Evolutionary conservation across 1,140 invertebrate species (phyloP).

Genomic region (Glossosoma conforme): DNA sequence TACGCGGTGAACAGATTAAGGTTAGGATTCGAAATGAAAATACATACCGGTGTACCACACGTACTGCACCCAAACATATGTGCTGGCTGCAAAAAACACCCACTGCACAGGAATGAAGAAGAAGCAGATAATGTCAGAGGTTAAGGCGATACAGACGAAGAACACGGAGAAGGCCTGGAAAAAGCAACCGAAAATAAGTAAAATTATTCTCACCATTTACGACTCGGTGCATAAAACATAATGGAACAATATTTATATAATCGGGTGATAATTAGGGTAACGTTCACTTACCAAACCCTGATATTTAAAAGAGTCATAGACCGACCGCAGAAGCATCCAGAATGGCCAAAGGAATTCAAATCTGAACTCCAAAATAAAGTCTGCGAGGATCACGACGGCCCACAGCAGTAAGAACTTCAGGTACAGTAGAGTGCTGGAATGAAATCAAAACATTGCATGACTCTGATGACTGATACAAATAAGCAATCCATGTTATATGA

Average conservation of each 20-base stretch:
- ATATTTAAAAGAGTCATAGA: conserved; percentile 98
- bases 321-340: conserved; percentile 92
- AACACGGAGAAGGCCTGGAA: conserved; percentile 96
- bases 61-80: conserved; percentile 98
- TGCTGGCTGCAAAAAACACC: conserved; percentile 96
- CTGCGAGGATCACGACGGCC: conserved; percentile 91
- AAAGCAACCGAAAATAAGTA: conserved; percentile 33
- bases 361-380: conserved; percentile 97
- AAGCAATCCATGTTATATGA: too few relatives aligned
- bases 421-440: conserved; percentile 88
- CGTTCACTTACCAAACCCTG: conserved; percentile 91
- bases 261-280: conserved; percentile 15
- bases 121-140: conserved; percentile 98
- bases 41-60: conserved; percentile 94
- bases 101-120: conserved; percentile 98
- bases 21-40: too few relatives aligned
- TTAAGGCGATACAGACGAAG: conserved; percentile 96
- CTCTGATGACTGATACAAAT: too few relatives aligned
- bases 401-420: conserved; percentile 94
- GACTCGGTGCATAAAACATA: too few relatives aligned
- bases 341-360: conserved; percentile 99
- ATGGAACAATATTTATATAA: too few relatives aligned
- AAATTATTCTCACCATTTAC: too few relatives aligned
- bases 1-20: too few relatives aligned
- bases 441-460: too few relatives aligned